phyloP scores from a whole-genome alignment of 2,888 invertebrate genomes.

The Lacanobia wlatinum region DNA sequence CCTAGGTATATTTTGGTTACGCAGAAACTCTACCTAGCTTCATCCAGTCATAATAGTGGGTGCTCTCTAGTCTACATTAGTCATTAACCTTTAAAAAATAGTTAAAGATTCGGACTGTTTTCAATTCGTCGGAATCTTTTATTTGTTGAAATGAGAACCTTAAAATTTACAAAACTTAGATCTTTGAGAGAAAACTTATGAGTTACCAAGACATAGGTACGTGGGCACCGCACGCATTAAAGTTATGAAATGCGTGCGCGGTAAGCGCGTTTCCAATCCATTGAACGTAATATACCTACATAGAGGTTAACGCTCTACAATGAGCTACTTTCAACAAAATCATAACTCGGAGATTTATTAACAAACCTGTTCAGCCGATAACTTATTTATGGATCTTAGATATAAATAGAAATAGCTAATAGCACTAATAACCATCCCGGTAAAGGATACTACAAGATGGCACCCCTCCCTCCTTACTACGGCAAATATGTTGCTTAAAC shows the following conservation, averaged over 20 bases:
- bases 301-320: slow-evolving; percentile 48
- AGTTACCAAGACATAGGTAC: neutral
- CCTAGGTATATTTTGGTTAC: neutral
- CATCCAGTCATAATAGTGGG: neutral
- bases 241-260: slow-evolving; percentile 9
- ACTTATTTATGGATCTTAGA: slow-evolving; percentile 15
- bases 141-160: neutral
- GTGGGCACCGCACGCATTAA: neutral
- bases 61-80: too few relatives aligned
- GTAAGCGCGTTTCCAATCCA: slow-evolving; percentile 28
- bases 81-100: too few relatives aligned
- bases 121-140: too few relatives aligned
- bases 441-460: slow-evolving; percentile 14
- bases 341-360: slow-evolving; percentile 31
- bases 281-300: slow-evolving; percentile 30
- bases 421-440: neutral
- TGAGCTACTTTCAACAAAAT: slow-evolving; percentile 47
- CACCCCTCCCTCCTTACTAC: slow-evolving; percentile 1
- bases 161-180: neutral
- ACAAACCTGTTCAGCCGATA: slow-evolving; percentile 37
- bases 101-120: too few relatives aligned
- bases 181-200: neutral
- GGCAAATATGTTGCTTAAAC: slow-evolving; percentile 48
- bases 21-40: neutral
- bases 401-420: slow-evolving; percentile 23